Evolutionary conservation across 2,888 invertebrate species (phyloP), one percentile per base, ranked within the genome.

Genomic region (Griposia aprilina): DNA sequence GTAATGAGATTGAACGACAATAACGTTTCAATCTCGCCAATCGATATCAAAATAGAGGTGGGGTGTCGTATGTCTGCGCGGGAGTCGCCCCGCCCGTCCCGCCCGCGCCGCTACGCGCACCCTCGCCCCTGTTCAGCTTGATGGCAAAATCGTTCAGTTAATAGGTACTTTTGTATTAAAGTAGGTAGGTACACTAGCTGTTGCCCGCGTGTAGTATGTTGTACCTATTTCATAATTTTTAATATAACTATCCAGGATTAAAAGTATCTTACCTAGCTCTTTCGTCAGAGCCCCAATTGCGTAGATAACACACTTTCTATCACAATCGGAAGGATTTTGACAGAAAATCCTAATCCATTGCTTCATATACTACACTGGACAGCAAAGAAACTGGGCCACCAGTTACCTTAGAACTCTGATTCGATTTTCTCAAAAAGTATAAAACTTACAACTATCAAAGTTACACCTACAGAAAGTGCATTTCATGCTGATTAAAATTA

Each of bases 11-110:
- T 57, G 17, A 23, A 76, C 4, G 1, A 45, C 23, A 45, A 68
- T 68, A 36, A 17, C 81, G 41, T 30, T 75, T 73, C 72, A 72
- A 75, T 75, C 52, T 50, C 78, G 84, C 55, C 57, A 48, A 77
- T 75, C 72, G 63, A 66, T 72, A 52, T 75, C 68, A 57, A 57
- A 83, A 78, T 83, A 81, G 41, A 52, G 68, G 23, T n/a, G 30
- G 57, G 48, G 85, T 68, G 74, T 74, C 72, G 71, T 59, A 78
- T 78, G 74, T 78, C 80, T 83, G 85, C 85, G 83, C 85, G 69
- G 74, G 85, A 85, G 83, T 76, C 60, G 36, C 59, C 36, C 50
- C 57, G 48, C 65, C 62, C 50, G 36, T n/a, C 52, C 26, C 36
- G 30, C 45, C 17, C 20, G 48, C 59, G 3, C 15, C 71, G 26